phyloP scores from a whole-genome alignment of 2,888 invertebrate species.

The Phytoseiulus persimilis region DNA sequence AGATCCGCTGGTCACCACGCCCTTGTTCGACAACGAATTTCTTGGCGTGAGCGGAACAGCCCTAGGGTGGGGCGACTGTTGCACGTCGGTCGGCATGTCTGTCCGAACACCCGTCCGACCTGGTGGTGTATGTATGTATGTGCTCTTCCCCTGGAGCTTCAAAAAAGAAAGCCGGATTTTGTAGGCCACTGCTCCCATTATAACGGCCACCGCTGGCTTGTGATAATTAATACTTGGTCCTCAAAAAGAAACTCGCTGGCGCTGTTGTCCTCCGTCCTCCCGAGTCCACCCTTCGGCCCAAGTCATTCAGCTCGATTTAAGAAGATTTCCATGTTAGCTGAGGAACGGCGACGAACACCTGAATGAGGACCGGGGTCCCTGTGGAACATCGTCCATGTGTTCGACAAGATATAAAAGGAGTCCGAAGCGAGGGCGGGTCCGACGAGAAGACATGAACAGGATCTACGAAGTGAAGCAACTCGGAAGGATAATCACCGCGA shows the following conservation, averaged over 20 bases:
- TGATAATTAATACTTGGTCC: background rate
- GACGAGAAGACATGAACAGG: too few species aligned
- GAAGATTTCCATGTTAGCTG: background rate
- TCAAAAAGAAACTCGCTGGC: background rate
- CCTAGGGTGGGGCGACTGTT: background rate
- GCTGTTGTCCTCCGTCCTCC: background rate
- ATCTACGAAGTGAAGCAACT: too few species aligned
- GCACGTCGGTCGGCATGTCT: background rate
- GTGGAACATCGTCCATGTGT: too few species aligned
- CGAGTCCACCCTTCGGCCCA: background rate
- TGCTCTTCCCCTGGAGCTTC: background rate
- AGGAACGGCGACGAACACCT: background rate
- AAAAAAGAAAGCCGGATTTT: background rate
- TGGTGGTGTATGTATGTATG: background rate
- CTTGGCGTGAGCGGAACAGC: background rate
- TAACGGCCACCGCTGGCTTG: background rate
- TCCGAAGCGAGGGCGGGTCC: too few species aligned
- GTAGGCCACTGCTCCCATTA: background rate
- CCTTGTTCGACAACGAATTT: background rate
- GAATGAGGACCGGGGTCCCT: background rate
- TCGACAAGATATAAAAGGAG: too few species aligned
- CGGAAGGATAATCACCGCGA: too few species aligned
- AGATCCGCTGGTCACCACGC: background rate
- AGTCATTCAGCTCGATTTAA: background rate
- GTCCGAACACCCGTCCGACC: background rate